These are phyloP conservation scores for Oscheius sp. DNA, from an alignment of 2,888 invertebrate species.

Conservation along the genomic window DNA sequence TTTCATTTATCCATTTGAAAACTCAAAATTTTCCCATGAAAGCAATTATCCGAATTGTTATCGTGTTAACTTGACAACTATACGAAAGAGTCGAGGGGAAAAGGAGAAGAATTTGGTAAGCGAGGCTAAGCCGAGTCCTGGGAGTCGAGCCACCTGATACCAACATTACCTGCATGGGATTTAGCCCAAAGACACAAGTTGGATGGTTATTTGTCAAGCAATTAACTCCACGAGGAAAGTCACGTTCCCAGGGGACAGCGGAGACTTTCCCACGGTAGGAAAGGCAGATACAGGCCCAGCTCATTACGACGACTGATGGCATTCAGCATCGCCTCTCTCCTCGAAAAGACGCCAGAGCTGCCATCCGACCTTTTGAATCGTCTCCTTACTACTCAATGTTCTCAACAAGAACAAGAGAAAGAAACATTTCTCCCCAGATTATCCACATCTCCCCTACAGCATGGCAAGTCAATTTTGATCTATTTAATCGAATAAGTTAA, in stretches of 20 bases:
- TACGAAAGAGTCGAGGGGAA: too few species aligned
- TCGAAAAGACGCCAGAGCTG: not conserved
- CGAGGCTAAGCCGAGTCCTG: not conserved
- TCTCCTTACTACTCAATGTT: not conserved
- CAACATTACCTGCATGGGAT: constrained; percentile 30
- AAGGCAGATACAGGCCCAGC: constrained; percentile 29
- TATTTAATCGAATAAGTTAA: not conserved
- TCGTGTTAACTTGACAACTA: too few species aligned
- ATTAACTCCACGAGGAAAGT: constrained; percentile 20
- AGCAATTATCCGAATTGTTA: not conserved
- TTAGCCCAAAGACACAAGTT: constrained; percentile 6
- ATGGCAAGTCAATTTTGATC: not conserved
- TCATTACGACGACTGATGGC: constrained; percentile 28
- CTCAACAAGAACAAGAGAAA: not conserved
- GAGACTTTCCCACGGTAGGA: constrained; percentile 30
- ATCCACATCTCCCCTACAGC: not conserved
- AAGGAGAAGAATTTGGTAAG: not conserved
- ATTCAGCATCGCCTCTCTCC: constrained; percentile 24
- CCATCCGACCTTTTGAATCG: constrained; percentile 2
- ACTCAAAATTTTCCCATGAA: not conserved
- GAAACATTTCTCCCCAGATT: not conserved
- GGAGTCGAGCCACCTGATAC: constrained; percentile 29
- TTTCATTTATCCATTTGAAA: too few species aligned
- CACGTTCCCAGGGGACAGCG: not conserved
- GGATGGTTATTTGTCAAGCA: constrained; percentile 27